Evolutionary conservation across 2,888 invertebrate species (phyloP).

Genomic region (Automeris io): DNA sequence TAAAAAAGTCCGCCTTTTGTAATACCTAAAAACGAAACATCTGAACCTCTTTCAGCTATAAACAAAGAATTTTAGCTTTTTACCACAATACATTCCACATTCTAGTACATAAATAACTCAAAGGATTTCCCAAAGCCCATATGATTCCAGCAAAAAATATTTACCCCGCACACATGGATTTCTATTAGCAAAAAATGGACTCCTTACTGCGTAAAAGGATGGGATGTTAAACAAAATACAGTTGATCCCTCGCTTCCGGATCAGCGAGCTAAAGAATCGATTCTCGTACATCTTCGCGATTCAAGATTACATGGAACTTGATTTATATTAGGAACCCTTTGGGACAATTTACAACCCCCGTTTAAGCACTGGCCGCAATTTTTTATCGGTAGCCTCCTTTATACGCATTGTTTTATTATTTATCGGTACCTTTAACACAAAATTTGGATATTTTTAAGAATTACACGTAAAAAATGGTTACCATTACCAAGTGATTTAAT

Average conservation of each 20-base stretch:
- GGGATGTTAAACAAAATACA: conserved; percentile 27
- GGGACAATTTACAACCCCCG: conserved; percentile 31
- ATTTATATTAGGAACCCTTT: conserved; percentile 33
- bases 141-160: conserved; percentile 10
- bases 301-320: conserved; percentile 35
- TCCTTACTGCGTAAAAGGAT: conserved; percentile 15
- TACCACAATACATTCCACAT: conserved; percentile 6
- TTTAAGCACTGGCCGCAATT: background rate
- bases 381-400: background rate
- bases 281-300: conserved; percentile 25
- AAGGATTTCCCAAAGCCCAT: conserved; percentile 8
- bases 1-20: background rate
- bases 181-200: conserved; percentile 13
- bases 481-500: too few relatives aligned
- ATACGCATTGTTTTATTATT: background rate
- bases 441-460: too few relatives aligned
- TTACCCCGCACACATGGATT: conserved; percentile 8
- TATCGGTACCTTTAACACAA: background rate
- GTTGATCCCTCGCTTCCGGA: conserved; percentile 28
- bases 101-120: conserved; percentile 6
- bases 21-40: background rate
- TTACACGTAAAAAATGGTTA: too few relatives aligned
- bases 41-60: conserved; percentile 2
- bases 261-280: conserved; percentile 33
- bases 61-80: conserved; percentile 5